phyloP scores from a whole-genome alignment of 2,113 vertebrate species.

The Erythrolamprus reginae region DNA sequence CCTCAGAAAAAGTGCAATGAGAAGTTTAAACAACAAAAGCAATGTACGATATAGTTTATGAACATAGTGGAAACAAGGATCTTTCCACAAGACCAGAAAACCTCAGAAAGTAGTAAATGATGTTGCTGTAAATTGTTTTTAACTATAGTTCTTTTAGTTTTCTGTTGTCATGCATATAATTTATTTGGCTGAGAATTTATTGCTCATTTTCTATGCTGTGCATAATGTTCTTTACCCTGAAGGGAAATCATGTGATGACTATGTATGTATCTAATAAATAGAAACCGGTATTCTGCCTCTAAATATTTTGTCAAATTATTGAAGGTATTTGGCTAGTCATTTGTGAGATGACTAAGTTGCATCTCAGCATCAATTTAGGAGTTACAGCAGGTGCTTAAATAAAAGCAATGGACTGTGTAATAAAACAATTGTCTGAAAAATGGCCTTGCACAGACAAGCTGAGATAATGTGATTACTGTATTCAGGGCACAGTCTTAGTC shows the following conservation, averaged over 20 bases:
- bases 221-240: background rate
- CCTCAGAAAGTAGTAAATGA: background rate
- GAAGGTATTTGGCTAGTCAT: background rate
- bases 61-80: background rate
- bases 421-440: slow-evolving; percentile 43
- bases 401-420: slow-evolving; percentile 32
- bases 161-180: background rate
- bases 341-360: background rate
- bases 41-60: background rate
- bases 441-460: slow-evolving; percentile 40
- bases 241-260: background rate
- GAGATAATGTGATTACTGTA: slow-evolving; percentile 51
- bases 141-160: background rate
- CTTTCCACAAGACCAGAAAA: background rate
- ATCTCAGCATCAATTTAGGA: slow-evolving; percentile 21
- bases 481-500: slow-evolving; percentile 61
- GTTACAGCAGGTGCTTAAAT: slow-evolving; percentile 15
- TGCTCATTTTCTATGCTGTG: background rate
- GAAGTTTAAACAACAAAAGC: background rate
- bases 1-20: background rate
- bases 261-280: background rate
- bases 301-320: background rate
- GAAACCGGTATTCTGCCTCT: background rate
- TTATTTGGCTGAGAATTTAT: background rate
- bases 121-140: background rate